Evolutionary conservation across 2,113 vertebrate species (phyloP).

Genomic region (Pogona vitticeps): DNA sequence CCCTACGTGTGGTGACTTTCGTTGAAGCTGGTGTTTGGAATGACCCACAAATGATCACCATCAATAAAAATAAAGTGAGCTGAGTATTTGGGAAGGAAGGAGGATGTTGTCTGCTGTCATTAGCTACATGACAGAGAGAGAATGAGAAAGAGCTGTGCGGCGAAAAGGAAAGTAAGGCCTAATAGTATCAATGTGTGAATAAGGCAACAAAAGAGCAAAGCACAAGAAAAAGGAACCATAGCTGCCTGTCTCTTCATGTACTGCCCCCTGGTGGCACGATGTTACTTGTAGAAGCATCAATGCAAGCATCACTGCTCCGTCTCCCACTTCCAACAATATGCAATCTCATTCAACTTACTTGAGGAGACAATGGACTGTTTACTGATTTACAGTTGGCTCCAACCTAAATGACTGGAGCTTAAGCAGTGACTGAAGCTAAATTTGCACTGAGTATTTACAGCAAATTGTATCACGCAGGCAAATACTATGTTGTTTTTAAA

Average conservation of each 20-base stretch:
- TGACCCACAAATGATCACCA: too few relatives aligned
- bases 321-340: background rate
- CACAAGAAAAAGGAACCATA: background rate
- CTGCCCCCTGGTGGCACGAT: background rate
- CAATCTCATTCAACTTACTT: background rate
- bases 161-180: too few relatives aligned
- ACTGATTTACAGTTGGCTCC: background rate
- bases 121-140: background rate
- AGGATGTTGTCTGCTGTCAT: background rate
- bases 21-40: too few relatives aligned
- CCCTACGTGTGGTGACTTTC: background rate
- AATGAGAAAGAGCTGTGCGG: background rate
- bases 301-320: background rate
- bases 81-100: background rate
- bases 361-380: background rate
- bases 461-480: background rate
- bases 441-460: conserved; percentile 1
- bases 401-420: background rate
- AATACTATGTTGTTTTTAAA: background rate
- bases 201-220: background rate
- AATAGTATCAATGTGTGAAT: too few relatives aligned
- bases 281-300: background rate
- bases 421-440: background rate
- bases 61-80: background rate
- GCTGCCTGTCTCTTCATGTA: background rate